Evolutionary conservation across 2,888 invertebrate species (phyloP).

Genomic region (Cacoxenus indagator): DNA sequence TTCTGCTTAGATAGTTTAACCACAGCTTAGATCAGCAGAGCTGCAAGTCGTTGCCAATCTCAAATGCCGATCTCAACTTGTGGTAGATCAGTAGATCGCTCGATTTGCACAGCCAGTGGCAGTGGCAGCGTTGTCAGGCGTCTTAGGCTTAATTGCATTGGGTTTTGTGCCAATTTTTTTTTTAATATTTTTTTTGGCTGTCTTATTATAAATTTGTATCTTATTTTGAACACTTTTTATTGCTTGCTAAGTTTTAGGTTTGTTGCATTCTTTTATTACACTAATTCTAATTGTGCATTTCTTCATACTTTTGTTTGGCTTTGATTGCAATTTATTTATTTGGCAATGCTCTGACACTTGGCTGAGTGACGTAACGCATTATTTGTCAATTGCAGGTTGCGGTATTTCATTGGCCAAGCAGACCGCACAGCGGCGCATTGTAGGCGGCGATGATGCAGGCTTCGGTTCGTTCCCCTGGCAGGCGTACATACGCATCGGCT

Average conservation of each 20-base stretch:
- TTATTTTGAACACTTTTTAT: not conserved
- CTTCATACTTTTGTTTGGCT: not conserved
- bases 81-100: constrained; percentile 17
- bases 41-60: not conserved
- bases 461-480: constrained; percentile 97
- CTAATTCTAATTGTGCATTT: constrained; percentile 21
- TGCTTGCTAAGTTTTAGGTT: not conserved
- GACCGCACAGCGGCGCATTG: constrained; percentile 89
- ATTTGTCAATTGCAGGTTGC: constrained; percentile 77
- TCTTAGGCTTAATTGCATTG: not conserved
- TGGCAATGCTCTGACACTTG: not conserved
- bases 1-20: constrained; percentile 26
- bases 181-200: not conserved
- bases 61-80: constrained; percentile 1
- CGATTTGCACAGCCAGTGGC: not conserved
- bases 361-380: not conserved
- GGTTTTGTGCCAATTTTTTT: not conserved
- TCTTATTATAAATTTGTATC: not conserved
- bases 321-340: not conserved
- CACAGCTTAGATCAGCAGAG: constrained; percentile 25
- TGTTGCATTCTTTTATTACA: not conserved
- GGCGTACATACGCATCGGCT: constrained; percentile 93
- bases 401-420: constrained; percentile 88
- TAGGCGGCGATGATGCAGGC: constrained; percentile 93
- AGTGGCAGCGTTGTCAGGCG: not conserved